Base-by-base conservation (phyloP, 2,888 invertebrate species). In the Antheraea yamamai region DNA sequence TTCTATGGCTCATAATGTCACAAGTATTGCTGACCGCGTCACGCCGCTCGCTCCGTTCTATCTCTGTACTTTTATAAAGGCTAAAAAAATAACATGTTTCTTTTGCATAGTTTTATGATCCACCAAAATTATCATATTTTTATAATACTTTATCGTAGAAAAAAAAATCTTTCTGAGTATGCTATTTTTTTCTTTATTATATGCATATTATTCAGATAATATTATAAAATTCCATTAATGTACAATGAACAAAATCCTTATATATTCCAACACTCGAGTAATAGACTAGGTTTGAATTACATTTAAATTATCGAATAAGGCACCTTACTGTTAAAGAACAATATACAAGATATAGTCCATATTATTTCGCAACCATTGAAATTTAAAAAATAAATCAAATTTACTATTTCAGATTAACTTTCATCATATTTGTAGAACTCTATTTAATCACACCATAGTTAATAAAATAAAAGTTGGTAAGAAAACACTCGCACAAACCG, bases 1-100 rank as follows among this genome's bases (percentile, higher is more conserved):
- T 75, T 74, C 76, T 74, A 73, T 75, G 78, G 77, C 30, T 52
- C 55, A 35, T 72, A 66, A 83, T 78, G 77, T 79, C 82, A 77
- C 86, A 86, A 86, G 84, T 84, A 86, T 82, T 79, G 88, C 89
- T 88, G 88, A 89, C 87, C 82, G 83, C 81, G 82, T 82, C 30
- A 4, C 18, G 14, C 12, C 52, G 52, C 52, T 20, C 18, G 18
- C 2, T 47, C 47, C 58, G 23, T 16, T 78, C 86, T 88, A 87
- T 85, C 81, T 82, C 79, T 81, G 83, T 84, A 83, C 80, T 85
- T 85, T 82, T 75, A 79, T 87, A 86, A 88, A 86, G 84, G 82
- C 83, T 81, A 87, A 87, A 88, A 1, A 87, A 4, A 39, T 4
- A 89, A 87, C 86, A 88, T 87, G 88, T 84, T 83, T 80, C 78